phyloP scores from a whole-genome alignment of 2,113 vertebrate genomes.

The Hemiscyllium ocellatum region DNA sequence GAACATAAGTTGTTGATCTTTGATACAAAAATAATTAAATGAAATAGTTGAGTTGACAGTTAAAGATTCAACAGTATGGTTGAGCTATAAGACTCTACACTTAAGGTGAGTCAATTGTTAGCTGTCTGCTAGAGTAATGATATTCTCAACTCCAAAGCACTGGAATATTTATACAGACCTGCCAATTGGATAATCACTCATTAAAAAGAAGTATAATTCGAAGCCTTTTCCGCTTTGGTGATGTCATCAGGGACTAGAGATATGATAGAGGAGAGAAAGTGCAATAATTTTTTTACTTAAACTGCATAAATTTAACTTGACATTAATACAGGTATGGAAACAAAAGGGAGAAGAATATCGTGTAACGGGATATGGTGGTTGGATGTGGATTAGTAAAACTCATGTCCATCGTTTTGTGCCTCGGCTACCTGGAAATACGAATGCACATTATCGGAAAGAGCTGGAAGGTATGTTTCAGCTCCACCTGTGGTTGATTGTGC shows the following conservation, averaged over 20 bases:
- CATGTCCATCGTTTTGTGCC: conserved; percentile 83
- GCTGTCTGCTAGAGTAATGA: background rate
- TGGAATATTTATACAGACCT: background rate
- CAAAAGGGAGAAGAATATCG: conserved; percentile 98
- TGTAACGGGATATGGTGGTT: conserved; percentile 93
- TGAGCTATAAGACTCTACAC: background rate
- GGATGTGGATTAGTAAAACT: conserved; percentile 97
- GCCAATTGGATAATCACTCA: background rate
- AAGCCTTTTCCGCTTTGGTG: background rate
- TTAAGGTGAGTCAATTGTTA: background rate
- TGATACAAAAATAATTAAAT: background rate
- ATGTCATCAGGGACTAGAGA: background rate
- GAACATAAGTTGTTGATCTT: background rate
- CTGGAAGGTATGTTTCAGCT: conserved; percentile 59
- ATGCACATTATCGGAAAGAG: conserved; percentile 78
- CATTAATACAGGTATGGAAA: conserved; percentile 82
- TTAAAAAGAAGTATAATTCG: background rate
- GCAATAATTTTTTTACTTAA: background rate
- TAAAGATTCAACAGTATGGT: background rate
- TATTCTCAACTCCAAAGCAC: background rate
- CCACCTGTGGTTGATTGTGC: conserved; percentile 22
- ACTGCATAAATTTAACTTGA: background rate
- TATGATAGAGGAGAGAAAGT: background rate
- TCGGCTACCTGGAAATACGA: conserved; percentile 90
- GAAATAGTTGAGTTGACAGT: background rate